Conservation (phyloP, 2,888 invertebrate species). For the Ischnura elegans region DNA sequence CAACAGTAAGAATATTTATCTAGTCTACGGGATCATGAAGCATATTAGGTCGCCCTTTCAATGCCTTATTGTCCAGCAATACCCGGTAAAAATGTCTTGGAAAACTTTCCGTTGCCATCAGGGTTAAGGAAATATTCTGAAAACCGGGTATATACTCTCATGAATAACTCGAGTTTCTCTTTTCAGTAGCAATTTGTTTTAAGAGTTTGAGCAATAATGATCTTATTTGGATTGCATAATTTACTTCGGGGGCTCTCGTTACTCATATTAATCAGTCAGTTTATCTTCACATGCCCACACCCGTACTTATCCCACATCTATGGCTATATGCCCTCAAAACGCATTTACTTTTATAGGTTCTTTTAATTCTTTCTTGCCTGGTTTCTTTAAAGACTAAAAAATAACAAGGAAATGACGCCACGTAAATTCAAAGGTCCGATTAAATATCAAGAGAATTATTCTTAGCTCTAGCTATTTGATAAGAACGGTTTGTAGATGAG, state of each 20-base stretch:
- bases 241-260: not conserved
- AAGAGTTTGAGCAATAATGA: not conserved
- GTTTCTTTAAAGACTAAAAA: too few relatives aligned
- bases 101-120: not conserved
- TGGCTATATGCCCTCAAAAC: not conserved
- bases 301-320: not conserved
- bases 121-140: not conserved
- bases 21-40: not conserved
- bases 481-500: too few relatives aligned
- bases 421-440: too few relatives aligned
- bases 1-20: constrained; percentile 21
- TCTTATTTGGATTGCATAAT: not conserved
- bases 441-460: too few relatives aligned
- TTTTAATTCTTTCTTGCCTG: not conserved
- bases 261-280: not conserved
- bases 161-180: not conserved
- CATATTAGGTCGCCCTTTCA: not conserved
- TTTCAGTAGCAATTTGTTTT: not conserved
- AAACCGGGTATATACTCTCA: not conserved
- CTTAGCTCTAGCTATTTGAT: too few relatives aligned
- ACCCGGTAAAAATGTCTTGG: not conserved
- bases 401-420: too few relatives aligned
- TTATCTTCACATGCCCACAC: not conserved
- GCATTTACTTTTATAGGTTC: not conserved
- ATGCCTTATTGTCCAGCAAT: constrained; percentile 6